These are phyloP conservation scores for Aramus guarauna DNA, from an alignment of 2,113 vertebrate genomes.

Conservation along the genomic window DNA sequence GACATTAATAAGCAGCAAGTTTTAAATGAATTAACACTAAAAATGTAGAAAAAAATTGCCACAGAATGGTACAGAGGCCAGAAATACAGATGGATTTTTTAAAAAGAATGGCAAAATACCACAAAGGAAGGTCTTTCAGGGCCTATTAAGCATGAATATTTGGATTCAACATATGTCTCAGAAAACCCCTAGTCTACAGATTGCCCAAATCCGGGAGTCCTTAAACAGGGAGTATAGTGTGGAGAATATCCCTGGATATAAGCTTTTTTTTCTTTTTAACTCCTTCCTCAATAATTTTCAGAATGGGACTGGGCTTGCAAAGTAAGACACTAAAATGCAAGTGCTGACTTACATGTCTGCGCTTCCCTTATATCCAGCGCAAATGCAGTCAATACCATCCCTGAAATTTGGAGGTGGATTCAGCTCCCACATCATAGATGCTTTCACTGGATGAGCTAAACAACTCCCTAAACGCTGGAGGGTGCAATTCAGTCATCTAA, in stretches of 20 bases:
- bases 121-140: neutral
- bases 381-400: neutral
- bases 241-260: neutral
- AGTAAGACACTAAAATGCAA: neutral
- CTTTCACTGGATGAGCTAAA: neutral
- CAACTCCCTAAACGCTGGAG: neutral
- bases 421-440: neutral
- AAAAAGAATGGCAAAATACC: neutral
- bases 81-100: neutral
- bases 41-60: constrained; percentile 6
- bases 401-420: neutral
- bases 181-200: neutral
- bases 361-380: neutral
- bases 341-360: neutral
- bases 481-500: neutral
- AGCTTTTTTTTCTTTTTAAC: neutral
- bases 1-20: neutral
- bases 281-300: neutral
- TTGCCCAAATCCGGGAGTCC: neutral
- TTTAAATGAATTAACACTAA: constrained; percentile 17
- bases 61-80: neutral
- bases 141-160: neutral
- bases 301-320: neutral
- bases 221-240: neutral
- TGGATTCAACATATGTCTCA: neutral